Percentiles rank a stretch among this genome's conserved stretches.
These are phyloP conservation scores for Mesitornis unicolor DNA, from an alignment of 2,113 vertebrate species.

Conservation along the genomic window DNA sequence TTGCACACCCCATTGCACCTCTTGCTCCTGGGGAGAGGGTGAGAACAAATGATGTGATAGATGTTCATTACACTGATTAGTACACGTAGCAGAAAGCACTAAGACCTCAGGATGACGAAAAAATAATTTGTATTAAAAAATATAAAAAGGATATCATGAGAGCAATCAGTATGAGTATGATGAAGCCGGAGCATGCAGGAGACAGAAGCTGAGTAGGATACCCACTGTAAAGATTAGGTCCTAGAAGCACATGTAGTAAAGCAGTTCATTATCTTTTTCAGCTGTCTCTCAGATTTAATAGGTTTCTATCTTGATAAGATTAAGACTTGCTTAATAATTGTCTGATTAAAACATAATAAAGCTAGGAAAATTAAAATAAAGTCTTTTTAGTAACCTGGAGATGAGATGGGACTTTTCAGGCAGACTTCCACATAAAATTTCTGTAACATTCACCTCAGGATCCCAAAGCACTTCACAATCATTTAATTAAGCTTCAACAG, in stretches of 20 bases:
- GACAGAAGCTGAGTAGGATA: background rate
- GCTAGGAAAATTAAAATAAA: conserved; percentile 20
- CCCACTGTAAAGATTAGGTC: background rate
- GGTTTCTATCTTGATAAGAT: background rate
- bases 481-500: conserved; percentile 52
- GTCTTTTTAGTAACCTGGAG: background rate
- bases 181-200: background rate
- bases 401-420: conserved; percentile 7
- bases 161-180: background rate
- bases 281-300: background rate
- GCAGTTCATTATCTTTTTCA: background rate
- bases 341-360: conserved; percentile 57
- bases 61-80: background rate
- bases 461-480: conserved; percentile 33
- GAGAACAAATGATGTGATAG: background rate
- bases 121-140: background rate
- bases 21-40: background rate
- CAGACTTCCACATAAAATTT: conserved; percentile 20
- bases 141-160: background rate
- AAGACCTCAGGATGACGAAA: background rate
- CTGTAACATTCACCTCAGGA: conserved; percentile 30
- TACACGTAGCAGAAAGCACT: background rate
- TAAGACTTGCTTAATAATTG: conserved; percentile 49
- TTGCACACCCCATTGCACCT: background rate
- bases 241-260: conserved; percentile 16